Percentiles rank a stretch among this genome's conserved stretches.
Conservation (phyloP, 1,140 invertebrate genomes). For the Dendroctonus ponderosae region DNA sequence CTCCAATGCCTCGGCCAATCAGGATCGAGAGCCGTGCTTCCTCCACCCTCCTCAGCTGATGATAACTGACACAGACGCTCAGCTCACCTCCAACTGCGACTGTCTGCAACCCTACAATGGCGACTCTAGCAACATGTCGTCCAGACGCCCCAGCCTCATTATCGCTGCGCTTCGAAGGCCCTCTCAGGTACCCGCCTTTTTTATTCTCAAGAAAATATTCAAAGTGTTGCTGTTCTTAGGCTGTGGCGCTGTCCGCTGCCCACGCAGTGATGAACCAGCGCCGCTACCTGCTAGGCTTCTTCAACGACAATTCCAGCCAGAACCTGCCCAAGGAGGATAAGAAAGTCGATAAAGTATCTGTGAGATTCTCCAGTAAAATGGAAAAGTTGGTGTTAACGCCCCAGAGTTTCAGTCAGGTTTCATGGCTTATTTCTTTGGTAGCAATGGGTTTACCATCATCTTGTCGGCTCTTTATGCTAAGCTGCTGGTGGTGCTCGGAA, state of each 20-base stretch:
- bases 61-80: slow-evolving; percentile 19
- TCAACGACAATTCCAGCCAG: slow-evolving; percentile 34
- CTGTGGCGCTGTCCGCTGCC: slow-evolving; percentile 56
- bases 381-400: slow-evolving; percentile 47
- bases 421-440: slow-evolving; percentile 36
- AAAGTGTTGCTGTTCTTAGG: slow-evolving; percentile 41
- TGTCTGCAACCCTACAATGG: slow-evolving; percentile 4
- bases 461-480: slow-evolving; percentile 78
- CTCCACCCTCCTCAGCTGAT: slow-evolving; percentile 19
- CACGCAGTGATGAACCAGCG: slow-evolving; percentile 48
- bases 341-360: slow-evolving; percentile 33
- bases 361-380: slow-evolving; percentile 48
- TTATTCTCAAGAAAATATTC: background rate
- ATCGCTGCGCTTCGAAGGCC: slow-evolving; percentile 58
- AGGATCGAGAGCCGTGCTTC: slow-evolving; percentile 17
- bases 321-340: slow-evolving; percentile 33
- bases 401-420: background rate
- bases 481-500: slow-evolving; percentile 73
- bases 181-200: slow-evolving; percentile 55
- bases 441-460: slow-evolving; percentile 56
- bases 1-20: background rate
- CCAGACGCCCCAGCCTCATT: slow-evolving; percentile 57
- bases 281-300: slow-evolving; percentile 40
- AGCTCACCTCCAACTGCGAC: slow-evolving; percentile 9
- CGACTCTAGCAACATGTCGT: slow-evolving; percentile 32